phyloP scores from a whole-genome alignment of 1,140 invertebrate genomes.

The Nilaparvata lugens region DNA sequence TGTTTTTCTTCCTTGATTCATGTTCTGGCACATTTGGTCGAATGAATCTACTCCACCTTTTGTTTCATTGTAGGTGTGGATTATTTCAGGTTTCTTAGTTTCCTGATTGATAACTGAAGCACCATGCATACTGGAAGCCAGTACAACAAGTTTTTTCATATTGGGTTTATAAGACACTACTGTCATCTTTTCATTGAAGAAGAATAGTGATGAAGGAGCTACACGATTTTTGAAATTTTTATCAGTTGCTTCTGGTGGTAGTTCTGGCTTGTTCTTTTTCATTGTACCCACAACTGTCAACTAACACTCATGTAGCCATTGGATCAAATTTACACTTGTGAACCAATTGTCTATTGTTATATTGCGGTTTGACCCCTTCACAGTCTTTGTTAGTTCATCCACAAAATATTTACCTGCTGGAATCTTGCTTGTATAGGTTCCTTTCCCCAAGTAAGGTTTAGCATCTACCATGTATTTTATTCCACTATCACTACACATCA shows the following conservation, averaged over 20 bases:
- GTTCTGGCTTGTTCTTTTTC: constrained; percentile 11
- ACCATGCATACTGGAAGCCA: constrained; percentile 31
- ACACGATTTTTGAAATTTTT: constrained; percentile 18
- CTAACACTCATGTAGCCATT: constrained; percentile 21
- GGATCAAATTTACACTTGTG: constrained; percentile 29
- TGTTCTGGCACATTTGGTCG: constrained; percentile 24
- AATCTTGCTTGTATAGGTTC: too few relatives aligned
- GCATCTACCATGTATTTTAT: constrained; percentile 22
- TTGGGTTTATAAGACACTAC: constrained; percentile 18
- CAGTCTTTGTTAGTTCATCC: constrained; percentile 3
- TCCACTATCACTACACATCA: constrained; percentile 17
- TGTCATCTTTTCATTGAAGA: constrained; percentile 14
- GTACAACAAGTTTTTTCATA: constrained; percentile 28
- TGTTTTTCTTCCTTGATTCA: constrained; percentile 7
- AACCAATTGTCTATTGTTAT: constrained; percentile 37
- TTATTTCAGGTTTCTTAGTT: constrained; percentile 28
- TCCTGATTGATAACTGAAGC: constrained; percentile 18
- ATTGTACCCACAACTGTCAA: constrained; percentile 20
- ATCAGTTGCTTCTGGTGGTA: constrained; percentile 13
- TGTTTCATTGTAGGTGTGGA: constrained; percentile 26
- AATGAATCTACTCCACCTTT: constrained; percentile 31
- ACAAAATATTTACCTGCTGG: constrained; percentile 14
- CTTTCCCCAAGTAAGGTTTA: too few relatives aligned
- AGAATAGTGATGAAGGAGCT: constrained; percentile 24
- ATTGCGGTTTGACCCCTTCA: constrained; percentile 27